phyloP scores from a whole-genome alignment of 1,140 invertebrate species.

The Cydia fagiglandana region DNA sequence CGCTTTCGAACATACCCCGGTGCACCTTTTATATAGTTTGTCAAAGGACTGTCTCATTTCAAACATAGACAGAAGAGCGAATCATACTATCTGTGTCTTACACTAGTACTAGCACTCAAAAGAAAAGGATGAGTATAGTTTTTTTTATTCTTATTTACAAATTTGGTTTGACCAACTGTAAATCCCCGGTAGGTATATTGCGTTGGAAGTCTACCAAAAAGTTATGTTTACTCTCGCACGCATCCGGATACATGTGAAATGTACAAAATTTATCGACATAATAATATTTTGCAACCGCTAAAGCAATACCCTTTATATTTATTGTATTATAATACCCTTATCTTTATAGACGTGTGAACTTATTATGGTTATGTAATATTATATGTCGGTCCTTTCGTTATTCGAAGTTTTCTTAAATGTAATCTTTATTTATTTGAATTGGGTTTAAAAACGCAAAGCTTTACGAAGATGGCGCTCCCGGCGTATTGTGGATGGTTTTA shows the following conservation, averaged over 20 bases:
- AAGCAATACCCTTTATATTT: neutral
- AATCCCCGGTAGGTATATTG: neutral
- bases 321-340: slow-evolving; percentile 9
- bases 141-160: too few relatives aligned
- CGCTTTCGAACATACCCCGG: too few relatives aligned
- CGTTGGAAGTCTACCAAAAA: neutral
- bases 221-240: neutral
- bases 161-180: too few relatives aligned
- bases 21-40: too few relatives aligned
- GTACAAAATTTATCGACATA: slow-evolving; percentile 6
- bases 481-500: too few relatives aligned
- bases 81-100: too few relatives aligned
- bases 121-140: too few relatives aligned
- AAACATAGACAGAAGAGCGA: too few relatives aligned
- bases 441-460: neutral
- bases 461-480: too few relatives aligned
- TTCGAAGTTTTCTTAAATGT: neutral
- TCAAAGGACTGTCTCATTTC: too few relatives aligned
- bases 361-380: slow-evolving; percentile 15
- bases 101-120: too few relatives aligned
- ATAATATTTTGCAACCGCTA: slow-evolving; percentile 8
- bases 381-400: neutral
- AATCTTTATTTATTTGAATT: slow-evolving; percentile 10
- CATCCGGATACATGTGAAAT: slow-evolving; percentile 8
- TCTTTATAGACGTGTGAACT: slow-evolving; percentile 21